Evolutionary conservation across 2,888 invertebrate species (phyloP).

Genomic region (Lucinisca nassula): DNA sequence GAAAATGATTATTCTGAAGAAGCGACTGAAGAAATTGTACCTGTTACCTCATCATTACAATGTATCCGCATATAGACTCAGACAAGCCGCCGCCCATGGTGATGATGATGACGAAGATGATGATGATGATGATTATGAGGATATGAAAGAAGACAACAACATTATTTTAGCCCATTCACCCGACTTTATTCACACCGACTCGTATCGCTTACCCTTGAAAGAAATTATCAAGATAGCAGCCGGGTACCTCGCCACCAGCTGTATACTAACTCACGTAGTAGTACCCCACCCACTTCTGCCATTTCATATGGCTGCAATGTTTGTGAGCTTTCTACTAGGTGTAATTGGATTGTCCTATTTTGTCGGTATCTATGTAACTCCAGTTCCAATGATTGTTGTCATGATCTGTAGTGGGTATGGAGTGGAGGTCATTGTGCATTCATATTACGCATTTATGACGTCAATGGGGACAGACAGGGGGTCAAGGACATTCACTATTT

Average conservation of each 20-base stretch:
- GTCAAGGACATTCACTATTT: conserved; percentile 34
- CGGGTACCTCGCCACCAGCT: conserved; percentile 28
- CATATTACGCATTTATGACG: conserved; percentile 31
- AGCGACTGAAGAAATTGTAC: background rate
- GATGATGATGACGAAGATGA: conserved; percentile 33
- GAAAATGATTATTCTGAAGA: conserved; percentile 37
- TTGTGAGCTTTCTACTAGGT: conserved; percentile 4
- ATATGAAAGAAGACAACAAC: background rate
- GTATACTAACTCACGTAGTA: background rate
- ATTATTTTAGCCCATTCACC: conserved; percentile 33
- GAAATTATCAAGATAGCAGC: conserved; percentile 40
- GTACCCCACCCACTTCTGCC: background rate
- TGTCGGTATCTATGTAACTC: conserved; percentile 43
- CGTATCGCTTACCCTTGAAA: conserved; percentile 47
- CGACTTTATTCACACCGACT: conserved; percentile 47
- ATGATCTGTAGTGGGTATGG: conserved; percentile 27
- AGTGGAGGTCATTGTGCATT: conserved; percentile 37
- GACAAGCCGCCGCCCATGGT: conserved; percentile 35
- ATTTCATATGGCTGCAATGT: background rate
- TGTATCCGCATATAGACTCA: background rate
- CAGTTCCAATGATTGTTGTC: conserved; percentile 43
- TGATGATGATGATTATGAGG: conserved; percentile 2
- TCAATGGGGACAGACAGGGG: conserved; percentile 32
- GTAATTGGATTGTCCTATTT: conserved; percentile 38
- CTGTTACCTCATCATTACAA: background rate